Conservation (phyloP, 2,888 invertebrate genomes). For the Acanthococcus lagerstroemiae region DNA sequence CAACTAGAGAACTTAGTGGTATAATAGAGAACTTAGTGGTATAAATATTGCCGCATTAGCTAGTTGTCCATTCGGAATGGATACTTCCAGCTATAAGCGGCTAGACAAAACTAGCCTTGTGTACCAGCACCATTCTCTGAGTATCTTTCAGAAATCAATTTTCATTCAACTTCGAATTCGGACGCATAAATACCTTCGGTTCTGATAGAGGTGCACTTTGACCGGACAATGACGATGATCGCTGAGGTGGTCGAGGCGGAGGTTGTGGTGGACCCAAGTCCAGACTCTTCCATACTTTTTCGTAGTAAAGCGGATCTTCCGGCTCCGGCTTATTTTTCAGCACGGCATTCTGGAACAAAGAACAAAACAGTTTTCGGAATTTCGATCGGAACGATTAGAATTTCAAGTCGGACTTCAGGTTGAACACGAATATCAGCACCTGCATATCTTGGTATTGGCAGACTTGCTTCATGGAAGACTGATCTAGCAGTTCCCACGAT, state of each 20-base stretch:
- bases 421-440: too few species aligned
- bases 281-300: conserved; percentile 47
- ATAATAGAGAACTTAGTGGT: too few species aligned
- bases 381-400: background rate
- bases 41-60: too few species aligned
- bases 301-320: conserved; percentile 33
- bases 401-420: conserved; percentile 20
- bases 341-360: background rate
- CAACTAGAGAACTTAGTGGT: too few species aligned
- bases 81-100: too few species aligned
- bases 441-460: conserved; percentile 49
- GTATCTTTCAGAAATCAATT: too few species aligned
- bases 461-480: conserved; percentile 66
- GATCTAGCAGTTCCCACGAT: conserved; percentile 90
- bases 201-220: conserved; percentile 19
- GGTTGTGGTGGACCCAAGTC: conserved; percentile 46
- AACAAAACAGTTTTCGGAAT: conserved; percentile 9
- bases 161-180: too few species aligned
- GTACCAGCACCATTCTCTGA: too few species aligned
- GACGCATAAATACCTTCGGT: conserved; percentile 2
- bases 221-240: conserved; percentile 55
- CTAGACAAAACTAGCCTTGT: too few species aligned
- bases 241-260: conserved; percentile 49
- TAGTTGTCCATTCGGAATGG: too few species aligned
- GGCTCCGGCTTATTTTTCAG: conserved; percentile 7